Conservation (phyloP, 2,888 invertebrate genomes). For the Cryptus armator region DNA sequence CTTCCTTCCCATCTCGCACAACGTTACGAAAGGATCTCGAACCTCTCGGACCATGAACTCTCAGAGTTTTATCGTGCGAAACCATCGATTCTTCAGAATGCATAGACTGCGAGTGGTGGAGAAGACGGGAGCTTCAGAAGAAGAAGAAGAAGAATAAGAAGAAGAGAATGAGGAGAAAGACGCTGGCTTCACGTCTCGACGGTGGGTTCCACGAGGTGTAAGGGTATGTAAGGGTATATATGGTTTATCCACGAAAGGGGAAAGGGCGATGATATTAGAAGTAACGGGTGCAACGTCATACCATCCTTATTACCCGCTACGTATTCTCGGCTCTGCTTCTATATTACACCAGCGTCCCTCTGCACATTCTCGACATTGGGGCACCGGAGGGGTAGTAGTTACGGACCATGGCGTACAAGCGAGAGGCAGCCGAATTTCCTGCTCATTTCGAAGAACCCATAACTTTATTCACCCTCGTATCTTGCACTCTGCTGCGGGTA, state of each 20-base stretch:
- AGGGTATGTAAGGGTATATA: constrained; percentile 3
- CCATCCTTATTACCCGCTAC: constrained; percentile 78
- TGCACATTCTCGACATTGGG: constrained; percentile 23
- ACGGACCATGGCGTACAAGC: constrained; percentile 22
- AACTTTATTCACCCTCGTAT: constrained; percentile 74
- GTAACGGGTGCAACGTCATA: constrained; percentile 77
- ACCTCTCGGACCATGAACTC: constrained; percentile 26
- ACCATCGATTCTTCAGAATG: constrained; percentile 63
- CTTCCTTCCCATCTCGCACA: constrained; percentile 13
- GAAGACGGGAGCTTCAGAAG: constrained; percentile 12
- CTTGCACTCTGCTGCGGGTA: constrained; percentile 65
- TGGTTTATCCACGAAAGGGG: constrained; percentile 31
- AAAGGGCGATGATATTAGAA: constrained; percentile 76
- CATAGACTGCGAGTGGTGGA: constrained; percentile 28
- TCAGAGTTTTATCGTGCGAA: constrained; percentile 61
- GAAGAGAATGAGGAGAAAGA: constrained; percentile 9
- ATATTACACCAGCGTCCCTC: constrained; percentile 72
- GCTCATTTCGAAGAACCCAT: constrained; percentile 75
- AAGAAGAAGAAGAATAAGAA: not conserved
- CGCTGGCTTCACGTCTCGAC: constrained; percentile 45
- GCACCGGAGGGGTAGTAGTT: constrained; percentile 4
- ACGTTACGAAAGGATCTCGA: constrained; percentile 43
- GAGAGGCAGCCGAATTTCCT: constrained; percentile 71
- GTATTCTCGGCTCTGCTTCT: constrained; percentile 75
- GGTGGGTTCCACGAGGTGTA: constrained; percentile 19